Percentiles rank a stretch among this genome's conserved stretches.
Evolutionary conservation across 2,888 invertebrate species (phyloP).

Genomic region (Hypomecis atomaria): DNA sequence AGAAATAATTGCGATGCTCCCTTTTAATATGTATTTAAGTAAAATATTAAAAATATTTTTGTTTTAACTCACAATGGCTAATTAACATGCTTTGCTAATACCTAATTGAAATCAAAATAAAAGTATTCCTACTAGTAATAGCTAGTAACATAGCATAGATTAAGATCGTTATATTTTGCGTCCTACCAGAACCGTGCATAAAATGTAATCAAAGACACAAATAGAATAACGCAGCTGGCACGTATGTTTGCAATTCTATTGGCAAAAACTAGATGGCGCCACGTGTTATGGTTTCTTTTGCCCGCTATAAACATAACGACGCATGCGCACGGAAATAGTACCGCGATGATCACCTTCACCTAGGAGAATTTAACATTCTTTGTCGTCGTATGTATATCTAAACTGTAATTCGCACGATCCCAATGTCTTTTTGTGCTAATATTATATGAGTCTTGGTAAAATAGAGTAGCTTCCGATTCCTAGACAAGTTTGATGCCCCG

Average conservation of each 20-base stretch:
- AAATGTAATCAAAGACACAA: conserved; percentile 61
- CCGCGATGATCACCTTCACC: conserved; percentile 80
- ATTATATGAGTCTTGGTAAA: too few relatives aligned
- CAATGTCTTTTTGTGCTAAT: not conserved
- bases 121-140: not conserved
- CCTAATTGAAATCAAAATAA: too few relatives aligned
- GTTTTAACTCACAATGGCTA: too few relatives aligned
- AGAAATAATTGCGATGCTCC: not conserved
- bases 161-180: conserved; percentile 8
- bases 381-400: not conserved
- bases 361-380: conserved; percentile 65
- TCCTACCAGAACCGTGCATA: conserved; percentile 51
- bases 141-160: not conserved
- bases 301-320: conserved; percentile 59
- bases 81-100: too few relatives aligned
- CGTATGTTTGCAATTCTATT: conserved; percentile 59
- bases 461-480: too few relatives aligned
- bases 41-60: too few relatives aligned
- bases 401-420: not conserved
- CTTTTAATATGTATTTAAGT: too few relatives aligned
- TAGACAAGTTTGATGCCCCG: too few relatives aligned
- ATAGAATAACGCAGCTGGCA: conserved; percentile 75
- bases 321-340: conserved; percentile 80
- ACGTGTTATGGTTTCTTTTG: conserved; percentile 50
- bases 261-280: conserved; percentile 76